Evolutionary conservation across 1,140 invertebrate species (phyloP), one percentile per base, ranked within the genome.

Genomic region (Pseudachorutes palmiensis): DNA sequence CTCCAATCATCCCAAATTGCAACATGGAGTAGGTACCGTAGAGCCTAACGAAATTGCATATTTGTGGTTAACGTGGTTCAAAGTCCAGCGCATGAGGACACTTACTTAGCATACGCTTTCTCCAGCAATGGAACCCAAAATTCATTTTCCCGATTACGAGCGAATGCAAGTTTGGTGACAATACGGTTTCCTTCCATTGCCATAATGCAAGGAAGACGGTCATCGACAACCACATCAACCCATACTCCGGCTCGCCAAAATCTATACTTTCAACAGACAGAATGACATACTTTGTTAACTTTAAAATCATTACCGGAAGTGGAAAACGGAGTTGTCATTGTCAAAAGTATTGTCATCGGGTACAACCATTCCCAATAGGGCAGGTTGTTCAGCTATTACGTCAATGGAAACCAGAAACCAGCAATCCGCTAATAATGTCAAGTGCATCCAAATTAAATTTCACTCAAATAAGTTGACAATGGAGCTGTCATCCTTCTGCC

Each of bases 21-120:
- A 89, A 76, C 14, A 84, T 81, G 75, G 87, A 85, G 76, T 89
- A 89, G 0, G 83, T 85, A 2, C 87, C 87, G 75, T 84, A 81
- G 31, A 79, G 65, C 67, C 78, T 79, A 26, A 55, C 36, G 9
- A 45, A 45, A 19, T 12, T 45, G 36, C 36, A 19, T 45, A 45
- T 45, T 12, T 9, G 36, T 45, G 36, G 36, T 45, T 9, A 45
- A 45, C 9, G 36, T 19, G 19, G 36, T 45, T n/a, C n/a, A n/a
- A n/a, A n/a, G n/a, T n/a, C n/a, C n/a, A n/a, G n/a, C n/a, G n/a
- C n/a, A n/a, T 5, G 36, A 41, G 51, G 5, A 16, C 5, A 55
- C 51, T 12, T 14, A 55, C 51, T 55, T 55, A 14, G 51, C 51
- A 26, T 55, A 55, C 3, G 51, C 51, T 55, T 55, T 55, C 51